phyloP scores from a whole-genome alignment of 2,888 invertebrate species.

The Drosophila kambysellisi region DNA sequence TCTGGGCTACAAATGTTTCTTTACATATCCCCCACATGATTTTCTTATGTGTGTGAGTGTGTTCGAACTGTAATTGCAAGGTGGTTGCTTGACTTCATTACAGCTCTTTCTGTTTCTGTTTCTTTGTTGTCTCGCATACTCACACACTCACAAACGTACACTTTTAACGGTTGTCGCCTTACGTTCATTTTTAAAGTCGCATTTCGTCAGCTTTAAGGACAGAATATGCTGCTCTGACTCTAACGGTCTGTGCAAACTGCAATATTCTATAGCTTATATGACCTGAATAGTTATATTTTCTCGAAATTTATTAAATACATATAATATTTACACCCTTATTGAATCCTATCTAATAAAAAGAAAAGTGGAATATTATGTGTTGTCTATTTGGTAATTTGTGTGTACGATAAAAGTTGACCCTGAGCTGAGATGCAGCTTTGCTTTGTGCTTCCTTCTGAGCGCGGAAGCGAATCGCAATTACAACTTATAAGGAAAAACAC shows the following conservation, averaged over 20 bases:
- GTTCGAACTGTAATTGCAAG: constrained; percentile 19
- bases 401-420: constrained; percentile 37
- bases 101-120: constrained; percentile 12
- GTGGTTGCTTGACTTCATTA: constrained; percentile 36
- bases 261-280: not conserved
- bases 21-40: not conserved
- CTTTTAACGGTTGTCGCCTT: constrained; percentile 35
- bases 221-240: not conserved
- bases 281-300: not conserved
- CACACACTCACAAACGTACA: constrained; percentile 1
- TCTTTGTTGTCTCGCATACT: constrained; percentile 45
- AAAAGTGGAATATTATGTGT: not conserved
- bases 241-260: not conserved
- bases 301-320: not conserved
- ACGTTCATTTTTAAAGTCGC: constrained; percentile 45
- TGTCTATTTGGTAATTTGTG: not conserved
- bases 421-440: constrained; percentile 21
- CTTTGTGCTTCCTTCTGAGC: constrained; percentile 19
- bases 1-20: constrained; percentile 9
- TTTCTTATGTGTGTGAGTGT: constrained; percentile 1
- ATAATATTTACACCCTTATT: not conserved
- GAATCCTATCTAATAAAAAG: not conserved
- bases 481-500: constrained; percentile 52
- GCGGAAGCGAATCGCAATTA: constrained; percentile 53
- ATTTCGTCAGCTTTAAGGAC: constrained; percentile 26